These are phyloP conservation scores for Ectropis grisescens DNA, from an alignment of 1,140 invertebrate genomes.

Conservation along the genomic window DNA sequence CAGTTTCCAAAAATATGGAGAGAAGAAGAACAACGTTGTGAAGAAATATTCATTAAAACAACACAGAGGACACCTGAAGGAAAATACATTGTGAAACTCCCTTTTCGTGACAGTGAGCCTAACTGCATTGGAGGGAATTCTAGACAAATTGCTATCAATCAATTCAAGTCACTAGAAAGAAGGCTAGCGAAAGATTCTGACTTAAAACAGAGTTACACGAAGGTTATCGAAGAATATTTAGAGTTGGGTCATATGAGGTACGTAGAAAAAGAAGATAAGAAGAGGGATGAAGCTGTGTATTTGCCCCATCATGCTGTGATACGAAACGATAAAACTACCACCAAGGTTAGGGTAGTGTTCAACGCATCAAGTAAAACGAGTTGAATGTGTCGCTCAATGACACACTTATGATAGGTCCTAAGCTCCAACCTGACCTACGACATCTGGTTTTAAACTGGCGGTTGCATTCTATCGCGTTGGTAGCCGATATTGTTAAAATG, in stretches of 20 bases:
- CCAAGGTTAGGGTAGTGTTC: conserved; percentile 9
- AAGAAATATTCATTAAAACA: conserved; percentile 4
- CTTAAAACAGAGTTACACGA: conserved; percentile 5
- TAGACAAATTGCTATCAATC: conserved; percentile 2
- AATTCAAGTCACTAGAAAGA: conserved; percentile 4
- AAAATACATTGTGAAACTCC: conserved; percentile 9
- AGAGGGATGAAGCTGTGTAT: conserved; percentile 3
- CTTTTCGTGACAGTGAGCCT: conserved; percentile 8
- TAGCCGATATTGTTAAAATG: conserved; percentile 6
- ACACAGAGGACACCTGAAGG: conserved; percentile 4
- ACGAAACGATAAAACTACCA: conserved; percentile 6
- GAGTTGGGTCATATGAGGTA: conserved; percentile 9
- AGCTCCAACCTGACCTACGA: conserved; percentile 6
- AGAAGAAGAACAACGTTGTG: conserved; percentile 4
- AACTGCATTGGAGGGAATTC: conserved; percentile 4
- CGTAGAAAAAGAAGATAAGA: conserved; percentile 2
- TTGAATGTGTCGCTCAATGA: conserved; percentile 6
- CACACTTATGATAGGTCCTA: conserved; percentile 5
- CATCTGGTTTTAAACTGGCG: conserved; percentile 2
- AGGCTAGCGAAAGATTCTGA: conserved; percentile 4
- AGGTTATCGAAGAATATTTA: conserved; percentile 13
- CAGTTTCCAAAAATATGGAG: conserved; percentile 1
- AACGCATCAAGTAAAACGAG: conserved; percentile 5
- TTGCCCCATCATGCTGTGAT: conserved; percentile 9
- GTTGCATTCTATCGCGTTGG: conserved; percentile 1